These are phyloP conservation scores for Archivesica marissinica DNA, from an alignment of 1,140 invertebrate genomes.

Conservation along the genomic window DNA sequence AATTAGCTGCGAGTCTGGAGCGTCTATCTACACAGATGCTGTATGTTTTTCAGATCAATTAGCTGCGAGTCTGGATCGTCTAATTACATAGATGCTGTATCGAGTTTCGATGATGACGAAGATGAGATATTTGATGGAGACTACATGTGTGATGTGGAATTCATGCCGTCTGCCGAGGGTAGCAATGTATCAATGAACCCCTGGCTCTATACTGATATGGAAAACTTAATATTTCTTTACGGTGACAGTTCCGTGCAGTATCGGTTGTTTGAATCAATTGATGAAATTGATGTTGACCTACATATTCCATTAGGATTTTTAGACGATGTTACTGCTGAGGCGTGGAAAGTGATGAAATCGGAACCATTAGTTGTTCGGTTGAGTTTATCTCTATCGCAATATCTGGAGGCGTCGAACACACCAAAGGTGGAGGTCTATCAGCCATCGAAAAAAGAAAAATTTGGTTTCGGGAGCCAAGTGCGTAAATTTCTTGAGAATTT, in stretches of 20 bases:
- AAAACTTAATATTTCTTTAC: conserved; percentile 63
- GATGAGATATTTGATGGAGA: conserved; percentile 32
- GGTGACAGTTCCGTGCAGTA: conserved; percentile 63
- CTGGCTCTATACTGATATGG: conserved; percentile 63
- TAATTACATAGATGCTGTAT: conserved; percentile 34
- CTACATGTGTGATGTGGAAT: not conserved
- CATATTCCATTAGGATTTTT: conserved; percentile 69
- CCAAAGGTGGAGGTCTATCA: conserved; percentile 76
- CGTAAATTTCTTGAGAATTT: conserved; percentile 66
- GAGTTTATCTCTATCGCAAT: conserved; percentile 70
- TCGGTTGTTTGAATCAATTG: conserved; percentile 72
- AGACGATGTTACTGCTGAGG: conserved; percentile 70
- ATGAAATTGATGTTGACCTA: conserved; percentile 76
- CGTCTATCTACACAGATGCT: not conserved
- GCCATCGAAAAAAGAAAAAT: conserved; percentile 70
- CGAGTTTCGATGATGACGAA: conserved; percentile 32
- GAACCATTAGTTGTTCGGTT: conserved; percentile 73
- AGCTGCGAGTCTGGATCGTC: conserved; percentile 21
- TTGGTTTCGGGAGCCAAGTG: conserved; percentile 74
- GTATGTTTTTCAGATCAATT: conserved; percentile 32
- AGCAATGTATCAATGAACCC: conserved; percentile 52
- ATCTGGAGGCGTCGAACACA: conserved; percentile 69
- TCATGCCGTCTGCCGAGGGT: not conserved
- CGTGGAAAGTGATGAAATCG: conserved; percentile 69
- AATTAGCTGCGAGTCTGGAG: not conserved